A percentile compares a stretch with the other conserved stretches of the same genome.
Conservation (phyloP, 2,113 vertebrate species). For the Catharus minimus region DNA sequence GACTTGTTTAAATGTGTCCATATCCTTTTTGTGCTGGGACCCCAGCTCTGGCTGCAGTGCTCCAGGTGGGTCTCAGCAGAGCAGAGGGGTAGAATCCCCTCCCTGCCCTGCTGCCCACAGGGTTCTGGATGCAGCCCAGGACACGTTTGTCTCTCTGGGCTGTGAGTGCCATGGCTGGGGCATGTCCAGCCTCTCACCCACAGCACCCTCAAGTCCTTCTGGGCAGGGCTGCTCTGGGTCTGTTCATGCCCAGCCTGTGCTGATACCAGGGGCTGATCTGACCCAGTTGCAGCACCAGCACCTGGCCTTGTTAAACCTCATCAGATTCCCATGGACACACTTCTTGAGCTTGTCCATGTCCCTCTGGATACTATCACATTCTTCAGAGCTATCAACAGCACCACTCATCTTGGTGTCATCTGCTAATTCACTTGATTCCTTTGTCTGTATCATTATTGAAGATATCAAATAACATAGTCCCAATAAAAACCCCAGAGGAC, state of each 20-base stretch:
- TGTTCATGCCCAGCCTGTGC: neutral
- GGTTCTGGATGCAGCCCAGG: too few species aligned
- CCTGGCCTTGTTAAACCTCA: neutral
- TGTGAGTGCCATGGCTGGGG: too few species aligned
- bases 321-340: neutral
- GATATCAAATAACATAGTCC: neutral
- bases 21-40: neutral
- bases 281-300: neutral
- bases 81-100: neutral
- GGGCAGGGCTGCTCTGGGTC: neutral
- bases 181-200: too few species aligned
- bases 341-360: neutral
- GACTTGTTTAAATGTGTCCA: neutral
- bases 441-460: fast-evolving
- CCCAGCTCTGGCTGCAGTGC: neutral
- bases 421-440: neutral
- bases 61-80: neutral
- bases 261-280: fast-evolving
- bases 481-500: neutral
- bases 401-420: neutral
- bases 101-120: too few species aligned
- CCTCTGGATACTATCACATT: neutral
- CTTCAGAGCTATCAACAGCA: neutral
- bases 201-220: neutral
- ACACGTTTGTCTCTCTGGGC: too few species aligned